Conservation (phyloP, 2,113 vertebrate genomes). For the Cephalophus harveyi region DNA sequence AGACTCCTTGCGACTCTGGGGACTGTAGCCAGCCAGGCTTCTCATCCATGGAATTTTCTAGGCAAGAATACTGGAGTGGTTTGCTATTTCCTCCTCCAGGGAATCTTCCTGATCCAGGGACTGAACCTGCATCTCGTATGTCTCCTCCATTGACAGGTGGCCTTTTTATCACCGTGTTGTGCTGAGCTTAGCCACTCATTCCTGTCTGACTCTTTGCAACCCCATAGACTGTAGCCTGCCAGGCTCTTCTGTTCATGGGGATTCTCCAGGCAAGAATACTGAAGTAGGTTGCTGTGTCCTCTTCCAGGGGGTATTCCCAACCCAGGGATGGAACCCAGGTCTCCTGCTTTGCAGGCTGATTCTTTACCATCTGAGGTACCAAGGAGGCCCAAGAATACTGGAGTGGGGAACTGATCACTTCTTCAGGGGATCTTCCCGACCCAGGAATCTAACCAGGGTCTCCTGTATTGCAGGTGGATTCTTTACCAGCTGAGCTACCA, state of each 20-base stretch:
- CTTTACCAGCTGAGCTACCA: background rate
- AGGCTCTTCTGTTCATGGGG: background rate
- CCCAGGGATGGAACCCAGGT: background rate
- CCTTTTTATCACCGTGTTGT: background rate
- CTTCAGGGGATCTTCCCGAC: rapidly evolving
- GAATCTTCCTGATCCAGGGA: background rate
- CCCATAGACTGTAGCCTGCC: background rate
- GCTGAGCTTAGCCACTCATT: background rate
- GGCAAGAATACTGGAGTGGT: background rate
- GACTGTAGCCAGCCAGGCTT: background rate
- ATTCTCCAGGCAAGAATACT: background rate
- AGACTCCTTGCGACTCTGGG: background rate
- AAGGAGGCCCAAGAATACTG: background rate
- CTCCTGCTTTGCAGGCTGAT: background rate
- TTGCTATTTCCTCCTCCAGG: background rate
- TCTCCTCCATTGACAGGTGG: background rate
- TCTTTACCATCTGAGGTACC: background rate
- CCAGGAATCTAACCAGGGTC: background rate
- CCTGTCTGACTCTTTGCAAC: background rate
- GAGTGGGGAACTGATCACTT: background rate
- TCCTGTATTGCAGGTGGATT: background rate
- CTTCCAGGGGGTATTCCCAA: background rate
- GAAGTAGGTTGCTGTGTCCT: background rate
- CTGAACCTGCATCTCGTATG: background rate
- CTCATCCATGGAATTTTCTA: background rate